A percentile compares a stretch with the other conserved stretches of the same genome.
These are phyloP conservation scores for Parnassius apollo DNA, from an alignment of 2,888 invertebrate genomes.

Conservation along the genomic window DNA sequence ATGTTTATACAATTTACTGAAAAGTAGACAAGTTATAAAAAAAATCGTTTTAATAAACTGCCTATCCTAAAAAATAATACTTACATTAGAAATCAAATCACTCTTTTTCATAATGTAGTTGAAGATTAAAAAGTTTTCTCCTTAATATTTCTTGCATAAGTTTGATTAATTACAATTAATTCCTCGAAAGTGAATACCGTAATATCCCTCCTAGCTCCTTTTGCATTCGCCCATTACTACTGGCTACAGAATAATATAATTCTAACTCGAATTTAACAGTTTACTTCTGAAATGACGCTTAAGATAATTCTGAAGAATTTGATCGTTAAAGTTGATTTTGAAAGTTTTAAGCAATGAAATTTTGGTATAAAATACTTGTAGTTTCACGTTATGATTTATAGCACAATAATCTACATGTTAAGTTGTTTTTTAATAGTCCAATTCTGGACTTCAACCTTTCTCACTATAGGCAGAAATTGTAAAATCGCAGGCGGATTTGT, in stretches of 20 bases:
- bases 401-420: neutral
- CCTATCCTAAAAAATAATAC: too few relatives aligned
- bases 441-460: too few relatives aligned
- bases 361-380: neutral
- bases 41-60: neutral
- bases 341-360: neutral
- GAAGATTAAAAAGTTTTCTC: neutral
- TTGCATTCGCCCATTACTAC: slow-evolving; percentile 18
- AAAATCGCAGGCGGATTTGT: too few relatives aligned
- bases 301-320: slow-evolving; percentile 26
- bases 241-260: slow-evolving; percentile 27
- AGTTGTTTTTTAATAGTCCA: too few relatives aligned
- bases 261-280: slow-evolving; percentile 30
- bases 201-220: slow-evolving; percentile 15
- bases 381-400: neutral
- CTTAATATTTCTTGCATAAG: neutral
- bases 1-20: too few relatives aligned
- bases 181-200: slow-evolving; percentile 8
- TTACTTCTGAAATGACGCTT: slow-evolving; percentile 23
- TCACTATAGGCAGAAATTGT: too few relatives aligned
- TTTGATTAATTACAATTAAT: slow-evolving; percentile 7
- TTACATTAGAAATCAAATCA: too few relatives aligned
- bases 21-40: too few relatives aligned
- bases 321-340: slow-evolving; percentile 23
- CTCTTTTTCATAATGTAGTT: too few relatives aligned